phyloP scores from a whole-genome alignment of 2,113 vertebrate species.

The Pituophis catenifer region DNA sequence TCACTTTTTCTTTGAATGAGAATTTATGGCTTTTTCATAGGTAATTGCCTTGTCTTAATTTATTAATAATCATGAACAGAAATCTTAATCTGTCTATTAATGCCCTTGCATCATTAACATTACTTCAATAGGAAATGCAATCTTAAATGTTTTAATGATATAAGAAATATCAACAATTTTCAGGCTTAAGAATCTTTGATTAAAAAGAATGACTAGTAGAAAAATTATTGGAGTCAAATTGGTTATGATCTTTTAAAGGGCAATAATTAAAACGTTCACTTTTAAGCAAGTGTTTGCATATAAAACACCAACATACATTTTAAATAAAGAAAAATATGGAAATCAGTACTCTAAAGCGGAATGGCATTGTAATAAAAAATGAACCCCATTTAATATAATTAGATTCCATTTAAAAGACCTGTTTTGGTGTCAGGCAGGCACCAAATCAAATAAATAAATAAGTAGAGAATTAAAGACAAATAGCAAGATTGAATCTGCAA shows the following conservation, averaged over 20 bases:
- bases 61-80: slow-evolving; percentile 12
- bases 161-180: slow-evolving; percentile 31
- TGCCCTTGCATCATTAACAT: slow-evolving; percentile 13
- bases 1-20: background rate
- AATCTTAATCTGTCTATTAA: background rate
- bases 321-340: background rate
- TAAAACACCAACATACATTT: slow-evolving; percentile 22
- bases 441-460: background rate
- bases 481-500: background rate
- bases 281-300: slow-evolving; percentile 24
- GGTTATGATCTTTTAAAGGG: slow-evolving; percentile 13
- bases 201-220: slow-evolving; percentile 25
- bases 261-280: slow-evolving; percentile 19
- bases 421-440: background rate
- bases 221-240: slow-evolving; percentile 46
- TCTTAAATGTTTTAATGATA: slow-evolving; percentile 14
- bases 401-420: background rate
- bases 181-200: slow-evolving; percentile 14
- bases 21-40: background rate
- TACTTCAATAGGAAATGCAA: slow-evolving; percentile 9
- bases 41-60: background rate
- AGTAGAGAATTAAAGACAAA: background rate
- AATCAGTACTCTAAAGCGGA: background rate
- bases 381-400: background rate
- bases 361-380: background rate